Conservation (phyloP, 1,140 invertebrate species). For the Leptestheria dahalacensis region DNA sequence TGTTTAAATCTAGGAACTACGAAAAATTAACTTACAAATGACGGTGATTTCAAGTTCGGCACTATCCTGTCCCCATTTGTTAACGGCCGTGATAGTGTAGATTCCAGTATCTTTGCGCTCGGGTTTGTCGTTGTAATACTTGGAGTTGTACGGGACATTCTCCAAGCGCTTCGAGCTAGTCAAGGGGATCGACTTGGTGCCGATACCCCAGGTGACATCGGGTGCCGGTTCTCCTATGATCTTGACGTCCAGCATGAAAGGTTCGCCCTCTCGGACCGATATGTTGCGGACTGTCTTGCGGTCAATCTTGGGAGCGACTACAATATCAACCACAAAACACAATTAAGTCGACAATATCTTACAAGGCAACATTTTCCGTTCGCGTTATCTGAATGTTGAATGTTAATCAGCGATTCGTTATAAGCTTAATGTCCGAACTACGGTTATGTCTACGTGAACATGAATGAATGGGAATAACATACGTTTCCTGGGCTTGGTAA, state of each 20-base stretch:
- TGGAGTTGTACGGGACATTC: conserved; percentile 71
- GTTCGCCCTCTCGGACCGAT: conserved; percentile 65
- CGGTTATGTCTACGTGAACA: conserved; percentile 15
- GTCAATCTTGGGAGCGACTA: conserved; percentile 86
- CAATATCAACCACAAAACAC: conserved; percentile 18
- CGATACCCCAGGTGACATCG: conserved; percentile 54
- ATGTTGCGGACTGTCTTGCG: conserved; percentile 57
- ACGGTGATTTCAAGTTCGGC: conserved; percentile 84
- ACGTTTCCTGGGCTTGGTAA: conserved; percentile 74
- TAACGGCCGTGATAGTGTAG: conserved; percentile 68
- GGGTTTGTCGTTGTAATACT: conserved; percentile 65
- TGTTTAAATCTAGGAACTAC: not conserved
- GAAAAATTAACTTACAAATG: conserved; percentile 46
- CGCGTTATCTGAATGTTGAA: no score
- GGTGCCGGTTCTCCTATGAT: conserved; percentile 69
- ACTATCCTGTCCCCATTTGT: conserved; percentile 72
- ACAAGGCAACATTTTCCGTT: no score
- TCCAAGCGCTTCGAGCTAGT: conserved; percentile 47
- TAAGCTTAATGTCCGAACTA: not conserved
- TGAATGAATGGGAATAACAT: conserved; percentile 29
- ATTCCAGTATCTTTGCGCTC: conserved; percentile 68
- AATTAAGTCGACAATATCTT: not conserved
- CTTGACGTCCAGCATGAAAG: conserved; percentile 66
- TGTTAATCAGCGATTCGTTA: not conserved
- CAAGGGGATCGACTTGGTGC: conserved; percentile 40